phyloP scores from a whole-genome alignment of 2,797 vertebrate species.

The Aulostomus chinensis region DNA sequence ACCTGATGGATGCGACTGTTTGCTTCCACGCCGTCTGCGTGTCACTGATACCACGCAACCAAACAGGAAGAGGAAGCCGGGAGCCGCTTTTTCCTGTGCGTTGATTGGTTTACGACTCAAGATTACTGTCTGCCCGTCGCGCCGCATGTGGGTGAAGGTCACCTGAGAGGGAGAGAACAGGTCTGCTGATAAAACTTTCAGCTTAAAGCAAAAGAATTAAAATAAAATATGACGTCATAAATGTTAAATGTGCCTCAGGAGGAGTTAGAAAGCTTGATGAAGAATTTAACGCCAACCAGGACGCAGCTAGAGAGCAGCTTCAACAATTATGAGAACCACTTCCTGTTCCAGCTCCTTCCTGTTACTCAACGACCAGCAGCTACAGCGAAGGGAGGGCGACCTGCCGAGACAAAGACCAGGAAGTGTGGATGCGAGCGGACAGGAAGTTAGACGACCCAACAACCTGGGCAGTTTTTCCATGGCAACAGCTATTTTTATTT shows the following conservation, averaged over 20 bases:
- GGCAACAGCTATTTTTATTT: no score
- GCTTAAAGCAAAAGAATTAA: not conserved
- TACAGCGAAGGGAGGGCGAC: no score
- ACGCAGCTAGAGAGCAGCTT: no score
- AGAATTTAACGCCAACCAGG: not conserved
- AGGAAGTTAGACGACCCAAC: constrained; percentile 39
- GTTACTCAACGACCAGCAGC: no score
- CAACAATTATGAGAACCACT: no score
- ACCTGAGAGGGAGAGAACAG: not conserved
- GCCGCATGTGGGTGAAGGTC: constrained; percentile 20
- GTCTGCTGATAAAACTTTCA: not conserved
- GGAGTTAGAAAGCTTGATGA: not conserved
- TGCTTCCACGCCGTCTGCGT: constrained; percentile 15
- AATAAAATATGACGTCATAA: constrained; percentile 37
- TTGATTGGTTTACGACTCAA: constrained; percentile 43
- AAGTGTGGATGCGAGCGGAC: constrained; percentile 24
- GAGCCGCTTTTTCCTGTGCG: constrained; percentile 28
- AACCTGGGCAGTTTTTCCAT: no score
- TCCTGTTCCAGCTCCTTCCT: no score
- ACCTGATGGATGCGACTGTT: constrained; percentile 20
- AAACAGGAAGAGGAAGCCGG: constrained; percentile 60
- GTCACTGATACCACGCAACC: constrained; percentile 22
- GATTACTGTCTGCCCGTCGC: constrained; percentile 37
- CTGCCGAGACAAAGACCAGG: constrained; percentile 43
- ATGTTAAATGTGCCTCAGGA: constrained; percentile 49